Base-by-base conservation (phyloP, 2,888 invertebrate genomes). In the Melinaea marsaeus region DNA sequence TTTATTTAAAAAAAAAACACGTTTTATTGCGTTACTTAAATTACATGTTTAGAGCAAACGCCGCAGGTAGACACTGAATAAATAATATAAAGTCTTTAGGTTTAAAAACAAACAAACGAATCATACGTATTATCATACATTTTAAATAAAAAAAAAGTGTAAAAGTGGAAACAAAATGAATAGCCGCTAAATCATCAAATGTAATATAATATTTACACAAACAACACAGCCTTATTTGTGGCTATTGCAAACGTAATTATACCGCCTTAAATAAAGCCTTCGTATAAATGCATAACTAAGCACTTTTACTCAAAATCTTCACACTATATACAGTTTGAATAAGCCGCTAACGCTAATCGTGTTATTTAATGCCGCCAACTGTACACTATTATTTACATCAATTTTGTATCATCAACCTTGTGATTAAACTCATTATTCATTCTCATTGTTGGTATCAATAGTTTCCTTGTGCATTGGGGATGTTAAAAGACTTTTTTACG, bases 261-360 rank as follows among this genome's bases (percentile, higher is more conserved):
- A 54, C 42, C 35, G 45, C 45, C 32, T 58, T 58, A 42, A 37
- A 48, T 63, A 59, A 59, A 58, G 56, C 51, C 51, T 59, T 55
- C 55, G 59, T 63, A 63, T 33, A 42, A 56, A 63, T 59, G 58
- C 58, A 63, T 62, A 59, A 59, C 55, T 57, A n/a, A 60, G 57
- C 57, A 58, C 54, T 37, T 48, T 55, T 33, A 37, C 59, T 58
- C 32, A 6, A 37, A 60, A 60, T 45, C 51, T 63, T 63, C 54
- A 57, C 55, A 63, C 60, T 60, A 22, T 34, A 56, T 57, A 59
- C 55, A n/a, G 56, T 56, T 48, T 33, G 34, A 55, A 32, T 51
- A n/a, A 48, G 56, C 48, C 34, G 13, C 48, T 42, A 37, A 34
- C 22, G 22, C 56, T 47, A 62, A 54, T 58, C 47, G 55, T 46